Evolutionary conservation across 2,888 invertebrate species (phyloP).

Genomic region (Parnassius smintheus): DNA sequence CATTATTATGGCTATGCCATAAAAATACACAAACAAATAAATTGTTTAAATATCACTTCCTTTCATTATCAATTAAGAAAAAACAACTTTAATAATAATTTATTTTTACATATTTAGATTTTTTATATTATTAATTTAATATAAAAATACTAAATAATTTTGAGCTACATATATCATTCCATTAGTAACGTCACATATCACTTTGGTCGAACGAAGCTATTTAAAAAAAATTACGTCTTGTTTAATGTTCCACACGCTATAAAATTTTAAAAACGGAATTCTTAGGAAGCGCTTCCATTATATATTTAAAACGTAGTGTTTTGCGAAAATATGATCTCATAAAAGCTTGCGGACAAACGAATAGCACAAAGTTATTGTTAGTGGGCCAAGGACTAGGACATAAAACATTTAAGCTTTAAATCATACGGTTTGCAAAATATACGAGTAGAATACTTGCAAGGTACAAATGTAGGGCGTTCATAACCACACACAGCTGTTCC

Average conservation of each 20-base stretch:
- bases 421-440: background rate
- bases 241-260: constrained; percentile 11
- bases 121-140: no score
- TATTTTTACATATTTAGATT: no score
- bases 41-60: background rate
- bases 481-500: background rate
- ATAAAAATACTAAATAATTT: no score
- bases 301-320: constrained; percentile 13
- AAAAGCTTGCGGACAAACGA: constrained; percentile 15
- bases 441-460: background rate
- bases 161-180: constrained; percentile 3
- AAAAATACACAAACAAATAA: constrained; percentile 4
- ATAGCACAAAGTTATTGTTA: constrained; percentile 9
- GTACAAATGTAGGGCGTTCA: constrained; percentile 11
- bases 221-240: constrained; percentile 8
- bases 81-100: no score
- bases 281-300: constrained; percentile 3
- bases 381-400: constrained; percentile 18
- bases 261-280: constrained; percentile 17
- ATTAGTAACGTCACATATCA: constrained; percentile 8
- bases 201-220: background rate
- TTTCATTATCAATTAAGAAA: background rate
- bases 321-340: constrained; percentile 15
- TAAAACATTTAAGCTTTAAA: background rate
- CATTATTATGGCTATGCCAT: constrained; percentile 4